Conservation (phyloP, 2,797 vertebrate species). For the Emys orbicularis region DNA sequence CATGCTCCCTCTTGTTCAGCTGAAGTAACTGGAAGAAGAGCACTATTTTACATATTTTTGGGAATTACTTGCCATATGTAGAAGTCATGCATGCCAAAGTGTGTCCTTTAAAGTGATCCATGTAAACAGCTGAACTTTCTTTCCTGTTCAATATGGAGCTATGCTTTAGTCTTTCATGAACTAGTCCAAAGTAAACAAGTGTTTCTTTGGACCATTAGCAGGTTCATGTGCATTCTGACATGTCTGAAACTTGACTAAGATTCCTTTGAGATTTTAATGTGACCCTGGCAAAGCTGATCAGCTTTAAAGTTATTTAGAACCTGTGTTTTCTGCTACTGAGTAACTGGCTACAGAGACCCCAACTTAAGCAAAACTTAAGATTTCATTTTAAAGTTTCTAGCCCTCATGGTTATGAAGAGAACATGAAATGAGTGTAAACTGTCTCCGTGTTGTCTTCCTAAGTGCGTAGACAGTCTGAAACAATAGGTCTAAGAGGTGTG, state of each 20-base stretch:
- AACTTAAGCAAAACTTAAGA: not conserved
- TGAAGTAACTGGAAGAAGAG: not conserved
- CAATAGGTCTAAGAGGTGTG: not conserved
- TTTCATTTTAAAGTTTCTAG: not conserved
- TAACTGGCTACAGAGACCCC: no score
- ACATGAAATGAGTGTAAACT: not conserved
- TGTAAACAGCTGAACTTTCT: conserved; percentile 61
- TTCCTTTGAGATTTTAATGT: not conserved
- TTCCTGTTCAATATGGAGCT: conserved; percentile 41
- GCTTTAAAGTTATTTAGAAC: not conserved
- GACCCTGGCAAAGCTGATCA: not conserved
- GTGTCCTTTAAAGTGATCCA: conserved; percentile 29
- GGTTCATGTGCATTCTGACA: not conserved
- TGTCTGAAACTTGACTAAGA: not conserved
- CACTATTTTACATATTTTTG: not conserved
- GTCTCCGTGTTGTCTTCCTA: accelerated
- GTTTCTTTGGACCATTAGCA: not conserved
- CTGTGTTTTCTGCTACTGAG: no score
- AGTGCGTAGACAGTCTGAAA: not conserved
- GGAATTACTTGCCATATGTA: not conserved
- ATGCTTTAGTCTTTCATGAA: not conserved
- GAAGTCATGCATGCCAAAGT: conserved; percentile 11
- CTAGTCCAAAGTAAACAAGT: not conserved
- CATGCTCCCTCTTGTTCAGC: not conserved
- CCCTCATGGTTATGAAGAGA: not conserved